These are phyloP conservation scores for Rotaria magnacalcarata DNA, from an alignment of 2,888 invertebrate genomes.

Conservation along the genomic window DNA sequence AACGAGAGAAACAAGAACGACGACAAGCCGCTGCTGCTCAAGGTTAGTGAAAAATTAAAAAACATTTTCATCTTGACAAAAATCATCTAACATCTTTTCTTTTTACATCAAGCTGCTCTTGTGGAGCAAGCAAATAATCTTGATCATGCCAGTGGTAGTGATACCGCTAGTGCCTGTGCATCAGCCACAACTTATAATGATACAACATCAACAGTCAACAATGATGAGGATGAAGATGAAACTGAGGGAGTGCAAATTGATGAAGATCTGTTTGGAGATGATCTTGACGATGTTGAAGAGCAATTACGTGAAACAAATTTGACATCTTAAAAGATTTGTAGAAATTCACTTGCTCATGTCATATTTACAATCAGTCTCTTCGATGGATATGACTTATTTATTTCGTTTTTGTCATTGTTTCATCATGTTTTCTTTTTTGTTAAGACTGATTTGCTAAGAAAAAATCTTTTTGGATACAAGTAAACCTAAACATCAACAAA, in stretches of 20 bases:
- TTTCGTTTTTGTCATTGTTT: background rate
- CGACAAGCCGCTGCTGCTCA: background rate
- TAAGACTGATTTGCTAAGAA: background rate
- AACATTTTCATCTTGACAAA: no score
- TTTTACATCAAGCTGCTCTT: background rate
- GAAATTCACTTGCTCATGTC: background rate
- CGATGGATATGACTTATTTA: background rate
- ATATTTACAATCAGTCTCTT: background rate
- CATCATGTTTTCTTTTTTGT: background rate
- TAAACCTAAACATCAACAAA: background rate
- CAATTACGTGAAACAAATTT: constrained; percentile 26
- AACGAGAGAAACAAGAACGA: constrained; percentile 24
- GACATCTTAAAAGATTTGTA: background rate
- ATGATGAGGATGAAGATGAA: background rate
- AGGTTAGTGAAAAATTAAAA: background rate
- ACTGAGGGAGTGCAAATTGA: background rate
- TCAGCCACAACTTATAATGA: background rate
- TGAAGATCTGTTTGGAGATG: background rate
- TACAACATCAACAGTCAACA: background rate
- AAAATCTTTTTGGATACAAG: background rate
- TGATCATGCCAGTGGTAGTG: background rate
- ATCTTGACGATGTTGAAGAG: constrained; percentile 8
- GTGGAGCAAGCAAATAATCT: background rate
- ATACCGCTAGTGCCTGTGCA: background rate
- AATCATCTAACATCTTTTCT: no score